These are phyloP conservation scores for Leptogaster cylindrica DNA, from an alignment of 2,888 invertebrate species.

Conservation along the genomic window DNA sequence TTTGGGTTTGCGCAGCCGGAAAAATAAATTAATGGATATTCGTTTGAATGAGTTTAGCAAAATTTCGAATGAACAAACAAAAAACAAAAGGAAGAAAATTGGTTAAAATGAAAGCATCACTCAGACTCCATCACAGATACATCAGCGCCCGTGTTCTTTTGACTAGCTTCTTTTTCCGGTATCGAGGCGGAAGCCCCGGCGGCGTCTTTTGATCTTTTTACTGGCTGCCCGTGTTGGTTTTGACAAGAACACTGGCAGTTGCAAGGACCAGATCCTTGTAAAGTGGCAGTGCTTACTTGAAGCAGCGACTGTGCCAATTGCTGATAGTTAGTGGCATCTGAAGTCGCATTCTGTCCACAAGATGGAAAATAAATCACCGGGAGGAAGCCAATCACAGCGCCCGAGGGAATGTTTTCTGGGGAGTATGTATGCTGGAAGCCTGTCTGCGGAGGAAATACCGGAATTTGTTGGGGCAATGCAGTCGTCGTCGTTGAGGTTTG, in stretches of 20 bases:
- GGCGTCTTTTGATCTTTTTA: conserved; percentile 21
- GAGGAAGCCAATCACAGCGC: conserved; percentile 70
- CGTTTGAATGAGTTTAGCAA: background rate
- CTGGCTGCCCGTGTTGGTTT: conserved; percentile 1
- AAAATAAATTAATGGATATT: conserved; percentile 36
- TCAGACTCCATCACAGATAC: conserved; percentile 16
- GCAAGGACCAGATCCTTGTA: conserved; percentile 12
- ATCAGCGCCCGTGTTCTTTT: background rate
- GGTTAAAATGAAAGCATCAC: conserved; percentile 9
- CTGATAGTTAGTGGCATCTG: conserved; percentile 56
- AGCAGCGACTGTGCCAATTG: background rate
- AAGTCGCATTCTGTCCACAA: conserved; percentile 64
- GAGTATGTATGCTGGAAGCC: conserved; percentile 55
- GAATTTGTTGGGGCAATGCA: conserved; percentile 57
- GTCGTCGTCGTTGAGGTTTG: conserved; percentile 52
- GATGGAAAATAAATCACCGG: conserved; percentile 75
- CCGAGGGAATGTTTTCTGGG: conserved; percentile 64
- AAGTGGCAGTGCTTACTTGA: background rate
- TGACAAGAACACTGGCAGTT: conserved; percentile 36
- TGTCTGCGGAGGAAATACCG: conserved; percentile 57
- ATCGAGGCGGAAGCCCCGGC: background rate
- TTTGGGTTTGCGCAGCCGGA: background rate
- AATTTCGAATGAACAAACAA: conserved; percentile 13
- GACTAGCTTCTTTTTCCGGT: background rate
- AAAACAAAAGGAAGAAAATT: background rate